These are phyloP conservation scores for Mellivora capensis DNA, from an alignment of 2,113 vertebrate species.

Conservation along the genomic window DNA sequence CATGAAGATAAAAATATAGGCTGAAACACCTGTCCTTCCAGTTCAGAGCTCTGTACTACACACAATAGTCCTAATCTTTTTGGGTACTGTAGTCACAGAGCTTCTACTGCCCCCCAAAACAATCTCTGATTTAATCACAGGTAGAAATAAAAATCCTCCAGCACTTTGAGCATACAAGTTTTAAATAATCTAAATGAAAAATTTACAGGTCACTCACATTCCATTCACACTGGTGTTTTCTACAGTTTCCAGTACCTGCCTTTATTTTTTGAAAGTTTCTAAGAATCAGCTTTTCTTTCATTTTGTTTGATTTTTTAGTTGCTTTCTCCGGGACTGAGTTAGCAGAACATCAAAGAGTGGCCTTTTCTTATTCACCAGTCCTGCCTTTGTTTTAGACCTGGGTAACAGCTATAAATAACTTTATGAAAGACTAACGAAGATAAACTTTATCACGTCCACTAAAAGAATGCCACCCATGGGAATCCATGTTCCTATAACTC, in stretches of 20 bases:
- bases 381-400: not conserved
- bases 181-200: slow-evolving; percentile 30
- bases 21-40: not conserved
- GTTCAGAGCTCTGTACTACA: not conserved
- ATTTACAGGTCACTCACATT: not conserved
- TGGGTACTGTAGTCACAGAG: not conserved
- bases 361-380: slow-evolving; percentile 13
- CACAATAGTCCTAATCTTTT: not conserved
- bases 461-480: not conserved
- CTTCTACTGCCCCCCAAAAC: not conserved
- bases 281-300: not conserved
- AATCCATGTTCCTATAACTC: not conserved
- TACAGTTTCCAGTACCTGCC: not conserved
- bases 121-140: slow-evolving; percentile 35
- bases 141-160: slow-evolving; percentile 35
- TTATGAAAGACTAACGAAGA: slow-evolving; percentile 17
- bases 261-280: not conserved
- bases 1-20: slow-evolving; percentile 16
- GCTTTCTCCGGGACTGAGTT: slow-evolving; percentile 4
- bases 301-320: not conserved
- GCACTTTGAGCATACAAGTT: slow-evolving; percentile 12
- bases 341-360: slow-evolving; percentile 1
- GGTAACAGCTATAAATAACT: slow-evolving; percentile 18
- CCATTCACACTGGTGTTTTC: not conserved
- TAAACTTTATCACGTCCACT: not conserved